Evolutionary conservation across 2,888 invertebrate genomes (phyloP).

Genomic region (Amphipyra berbera): DNA sequence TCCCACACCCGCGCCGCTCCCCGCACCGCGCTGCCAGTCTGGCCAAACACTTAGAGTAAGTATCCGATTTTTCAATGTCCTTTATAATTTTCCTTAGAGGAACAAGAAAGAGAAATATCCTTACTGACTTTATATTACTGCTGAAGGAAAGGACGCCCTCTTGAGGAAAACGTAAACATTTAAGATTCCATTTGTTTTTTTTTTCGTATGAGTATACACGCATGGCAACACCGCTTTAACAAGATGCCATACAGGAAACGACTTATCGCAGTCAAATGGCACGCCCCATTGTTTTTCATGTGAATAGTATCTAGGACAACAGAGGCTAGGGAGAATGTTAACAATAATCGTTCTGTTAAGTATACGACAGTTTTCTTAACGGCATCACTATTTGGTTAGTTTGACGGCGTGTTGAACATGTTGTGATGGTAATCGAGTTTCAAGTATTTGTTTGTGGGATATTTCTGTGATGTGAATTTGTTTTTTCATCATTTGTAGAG

Average conservation of each 20-base stretch:
- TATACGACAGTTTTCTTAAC: constrained; percentile 9
- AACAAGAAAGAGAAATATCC: too few relatives aligned
- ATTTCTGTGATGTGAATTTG: not conserved
- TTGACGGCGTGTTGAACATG: not conserved
- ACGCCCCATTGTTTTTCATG: constrained; percentile 24
- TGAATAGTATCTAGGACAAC: constrained; percentile 2
- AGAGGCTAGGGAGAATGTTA: constrained; percentile 1
- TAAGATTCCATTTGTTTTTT: too few relatives aligned
- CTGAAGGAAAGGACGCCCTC: too few relatives aligned
- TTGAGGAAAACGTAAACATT: too few relatives aligned
- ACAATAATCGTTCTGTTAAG: constrained; percentile 28
- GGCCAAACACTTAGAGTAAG: too few relatives aligned
- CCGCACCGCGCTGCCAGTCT: too few relatives aligned
- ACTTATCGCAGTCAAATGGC: constrained; percentile 8
- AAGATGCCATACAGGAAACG: constrained; percentile 15
- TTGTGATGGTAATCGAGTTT: not conserved
- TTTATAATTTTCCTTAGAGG: too few relatives aligned
- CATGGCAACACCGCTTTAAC: constrained; percentile 4
- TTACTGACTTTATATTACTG: too few relatives aligned
- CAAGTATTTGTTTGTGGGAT: not conserved
- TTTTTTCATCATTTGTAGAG: too few relatives aligned
- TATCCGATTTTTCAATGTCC: too few relatives aligned
- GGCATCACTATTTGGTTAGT: constrained; percentile 1
- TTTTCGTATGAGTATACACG: not conserved
- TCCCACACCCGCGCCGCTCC: too few relatives aligned